A percentile compares a stretch with the other conserved stretches of the same genome.
Conservation (phyloP, 2,113 vertebrate genomes). For the Nothocercus julius region DNA sequence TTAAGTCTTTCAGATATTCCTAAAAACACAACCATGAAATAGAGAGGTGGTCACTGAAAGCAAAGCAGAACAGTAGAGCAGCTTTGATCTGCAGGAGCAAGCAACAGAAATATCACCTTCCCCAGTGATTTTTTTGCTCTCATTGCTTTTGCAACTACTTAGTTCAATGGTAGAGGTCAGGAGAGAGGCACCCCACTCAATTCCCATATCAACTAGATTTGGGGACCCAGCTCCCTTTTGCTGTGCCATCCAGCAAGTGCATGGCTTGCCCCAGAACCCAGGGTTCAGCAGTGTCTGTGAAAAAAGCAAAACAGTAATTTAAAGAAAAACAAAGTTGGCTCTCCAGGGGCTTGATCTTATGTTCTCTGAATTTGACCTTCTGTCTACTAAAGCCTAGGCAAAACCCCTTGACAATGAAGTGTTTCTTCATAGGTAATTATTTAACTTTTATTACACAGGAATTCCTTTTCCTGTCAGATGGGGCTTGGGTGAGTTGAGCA, state of each 20-base stretch:
- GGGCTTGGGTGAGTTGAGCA: background rate
- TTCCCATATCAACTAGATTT: background rate
- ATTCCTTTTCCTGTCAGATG: slow-evolving; percentile 62
- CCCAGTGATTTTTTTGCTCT: background rate
- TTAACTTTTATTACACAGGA: slow-evolving; percentile 73
- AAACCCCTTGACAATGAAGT: slow-evolving; percentile 31
- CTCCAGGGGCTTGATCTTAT: slow-evolving; percentile 42
- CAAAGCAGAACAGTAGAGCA: background rate
- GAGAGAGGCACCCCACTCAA: background rate
- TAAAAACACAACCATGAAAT: background rate
- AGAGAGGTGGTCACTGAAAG: background rate
- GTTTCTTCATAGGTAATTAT: slow-evolving; percentile 42
- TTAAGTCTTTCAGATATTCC: background rate
- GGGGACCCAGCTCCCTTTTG: background rate
- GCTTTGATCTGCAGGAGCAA: background rate
- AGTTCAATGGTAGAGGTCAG: background rate
- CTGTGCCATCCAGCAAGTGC: background rate
- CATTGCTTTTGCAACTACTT: background rate
- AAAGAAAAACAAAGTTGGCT: background rate
- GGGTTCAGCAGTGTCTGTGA: background rate
- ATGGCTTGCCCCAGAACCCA: background rate
- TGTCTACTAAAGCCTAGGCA: slow-evolving; percentile 29
- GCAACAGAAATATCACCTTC: background rate
- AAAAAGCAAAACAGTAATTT: background rate
- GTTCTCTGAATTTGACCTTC: slow-evolving; percentile 49